Base-by-base conservation (phyloP, 2,888 invertebrate species). In the Oscheius onirici region DNA sequence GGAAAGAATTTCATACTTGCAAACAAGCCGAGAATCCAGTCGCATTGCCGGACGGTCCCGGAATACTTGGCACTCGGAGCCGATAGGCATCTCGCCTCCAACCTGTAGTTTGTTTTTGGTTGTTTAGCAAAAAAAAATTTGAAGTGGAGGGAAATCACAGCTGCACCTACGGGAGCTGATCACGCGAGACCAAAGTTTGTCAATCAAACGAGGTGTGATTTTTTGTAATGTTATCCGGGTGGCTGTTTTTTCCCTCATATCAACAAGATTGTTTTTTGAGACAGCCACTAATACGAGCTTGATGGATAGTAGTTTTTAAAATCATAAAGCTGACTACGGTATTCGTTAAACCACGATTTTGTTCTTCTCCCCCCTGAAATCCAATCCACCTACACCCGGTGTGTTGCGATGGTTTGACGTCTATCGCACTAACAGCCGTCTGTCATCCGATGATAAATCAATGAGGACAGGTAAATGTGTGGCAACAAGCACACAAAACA, bases 1-100 rank as follows among this genome's bases (percentile, higher is more conserved):
- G 5, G 84, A 76, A 28, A 86, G 67, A 51, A 86, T 84, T 74
- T 86, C 86, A 70, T 86, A 86, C 69, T 86, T 86, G 78, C 84
- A 84, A 10, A 86, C 82, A 8, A 86, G 78, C n/a, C 83, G 77
- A n/a, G 83, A 81, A 73, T 86, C 86, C 55, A 84, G 74, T 11
- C 85, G 69, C 74, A 85, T 77, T 3, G 83, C 85, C 6, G 85
- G 82, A 28, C 85, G 76, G 70, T 85, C 84, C 5, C 78, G 80
- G 40, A 85, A 67, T 10, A 85, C 77, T 24, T 80, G 73, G 60
- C 83, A 83, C 52, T 85, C 85, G 3, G 70, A 63, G 44, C 82
- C 84, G 0, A 85, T 65, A 0, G 85, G 85, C 85, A 85, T 85
- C 65, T 85, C 85, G 28, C 85, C 85, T 43, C 85, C 85, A 57